phyloP scores from a whole-genome alignment of 2,113 vertebrate species.

The Dasyornis broadbenti region DNA sequence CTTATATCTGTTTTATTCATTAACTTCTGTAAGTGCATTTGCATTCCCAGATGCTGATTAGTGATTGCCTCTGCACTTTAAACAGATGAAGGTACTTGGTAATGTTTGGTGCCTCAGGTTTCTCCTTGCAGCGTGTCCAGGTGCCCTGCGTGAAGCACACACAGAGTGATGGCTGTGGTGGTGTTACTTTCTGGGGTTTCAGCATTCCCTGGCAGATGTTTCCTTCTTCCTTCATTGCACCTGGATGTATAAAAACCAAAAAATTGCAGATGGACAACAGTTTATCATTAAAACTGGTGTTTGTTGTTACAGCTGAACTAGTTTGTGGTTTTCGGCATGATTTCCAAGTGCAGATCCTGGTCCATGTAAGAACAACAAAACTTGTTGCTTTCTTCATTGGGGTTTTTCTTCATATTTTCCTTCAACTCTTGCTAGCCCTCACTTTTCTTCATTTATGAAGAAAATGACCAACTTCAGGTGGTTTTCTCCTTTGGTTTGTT shows the following conservation, averaged over 20 bases:
- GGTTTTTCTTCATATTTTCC: neutral
- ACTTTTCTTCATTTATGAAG: neutral
- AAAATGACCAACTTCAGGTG: neutral
- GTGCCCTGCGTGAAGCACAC: neutral
- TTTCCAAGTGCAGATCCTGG: neutral
- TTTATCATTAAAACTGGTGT: neutral
- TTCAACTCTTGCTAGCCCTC: neutral
- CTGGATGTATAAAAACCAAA: neutral
- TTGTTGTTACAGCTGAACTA: neutral
- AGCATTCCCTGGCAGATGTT: slow-evolving; percentile 14
- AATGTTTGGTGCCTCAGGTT: neutral
- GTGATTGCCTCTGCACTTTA: neutral
- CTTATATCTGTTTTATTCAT: neutral
- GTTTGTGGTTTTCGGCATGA: neutral
- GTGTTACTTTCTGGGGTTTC: neutral
- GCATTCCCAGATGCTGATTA: neutral
- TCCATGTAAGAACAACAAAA: neutral
- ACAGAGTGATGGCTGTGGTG: accelerated
- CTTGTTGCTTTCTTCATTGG: neutral
- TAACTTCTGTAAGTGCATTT: neutral
- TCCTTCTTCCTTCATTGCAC: slow-evolving; percentile 18
- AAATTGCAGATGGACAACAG: neutral
- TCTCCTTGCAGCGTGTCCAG: neutral
- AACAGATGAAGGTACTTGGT: neutral
- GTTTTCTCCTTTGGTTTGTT: neutral